These are phyloP conservation scores for Luehdorfia chinensis DNA, from an alignment of 1,140 invertebrate genomes.

Conservation along the genomic window DNA sequence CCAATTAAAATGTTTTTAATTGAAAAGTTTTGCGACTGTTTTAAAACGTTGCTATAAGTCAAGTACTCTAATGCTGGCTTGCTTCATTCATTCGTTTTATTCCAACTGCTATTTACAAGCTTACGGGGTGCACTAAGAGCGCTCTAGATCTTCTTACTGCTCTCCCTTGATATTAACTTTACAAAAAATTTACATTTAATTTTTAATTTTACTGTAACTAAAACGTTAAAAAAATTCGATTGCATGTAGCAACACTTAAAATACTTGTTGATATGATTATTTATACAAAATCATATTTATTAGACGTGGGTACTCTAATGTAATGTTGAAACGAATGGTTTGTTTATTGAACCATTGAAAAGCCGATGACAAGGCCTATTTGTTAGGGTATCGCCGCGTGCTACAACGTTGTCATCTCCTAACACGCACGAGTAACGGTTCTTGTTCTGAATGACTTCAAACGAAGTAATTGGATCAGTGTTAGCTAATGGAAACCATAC, in stretches of 20 bases:
- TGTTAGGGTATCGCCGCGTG: slow-evolving; percentile 1
- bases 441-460: background rate
- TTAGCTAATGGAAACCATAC: no score
- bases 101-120: slow-evolving; percentile 50
- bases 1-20: slow-evolving; percentile 48
- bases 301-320: slow-evolving; percentile 1
- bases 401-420: slow-evolving; percentile 8
- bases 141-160: slow-evolving; percentile 49
- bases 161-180: slow-evolving; percentile 42
- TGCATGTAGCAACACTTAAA: slow-evolving; percentile 1
- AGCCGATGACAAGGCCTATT: slow-evolving; percentile 11
- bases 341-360: slow-evolving; percentile 12
- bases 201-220: background rate
- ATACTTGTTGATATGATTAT: background rate
- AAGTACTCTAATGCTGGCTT: slow-evolving; percentile 28
- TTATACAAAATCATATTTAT: slow-evolving; percentile 6
- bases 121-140: slow-evolving; percentile 46
- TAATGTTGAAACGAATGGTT: background rate
- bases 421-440: slow-evolving; percentile 7
- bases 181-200: slow-evolving; percentile 12
- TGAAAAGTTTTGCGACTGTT: slow-evolving; percentile 30
- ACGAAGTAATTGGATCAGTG: no score
- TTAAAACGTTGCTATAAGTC: slow-evolving; percentile 31
- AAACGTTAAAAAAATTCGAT: background rate
- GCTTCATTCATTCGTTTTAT: slow-evolving; percentile 46